These are phyloP conservation scores for Ceryle rudis DNA, from an alignment of 2,797 vertebrate species.

Conservation along the genomic window DNA sequence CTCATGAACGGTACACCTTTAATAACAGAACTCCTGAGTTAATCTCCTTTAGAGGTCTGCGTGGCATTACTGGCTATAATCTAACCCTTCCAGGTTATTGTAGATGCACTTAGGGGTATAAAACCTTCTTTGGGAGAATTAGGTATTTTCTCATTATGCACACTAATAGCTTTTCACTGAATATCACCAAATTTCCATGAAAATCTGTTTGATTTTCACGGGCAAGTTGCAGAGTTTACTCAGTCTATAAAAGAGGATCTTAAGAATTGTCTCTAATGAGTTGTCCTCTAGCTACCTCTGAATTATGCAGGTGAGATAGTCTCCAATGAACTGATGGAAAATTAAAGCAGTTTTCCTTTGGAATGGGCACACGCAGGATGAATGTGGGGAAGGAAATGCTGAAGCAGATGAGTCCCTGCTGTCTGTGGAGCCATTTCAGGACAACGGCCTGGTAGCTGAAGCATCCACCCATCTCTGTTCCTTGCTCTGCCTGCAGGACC, in stretches of 20 bases:
- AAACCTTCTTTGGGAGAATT: slow-evolving; percentile 84
- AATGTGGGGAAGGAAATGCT: neutral
- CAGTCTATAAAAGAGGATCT: neutral
- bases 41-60: slow-evolving; percentile 82
- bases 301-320: neutral
- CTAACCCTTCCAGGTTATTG: slow-evolving; percentile 78
- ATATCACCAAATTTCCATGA: slow-evolving; percentile 76
- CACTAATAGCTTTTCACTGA: slow-evolving; percentile 76
- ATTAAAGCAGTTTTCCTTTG: neutral
- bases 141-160: slow-evolving; percentile 83
- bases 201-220: slow-evolving; percentile 78
- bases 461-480: neutral
- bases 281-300: neutral
- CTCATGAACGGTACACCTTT: slow-evolving; percentile 66
- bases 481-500: neutral
- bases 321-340: neutral
- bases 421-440: neutral
- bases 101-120: slow-evolving; percentile 70
- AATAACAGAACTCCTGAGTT: slow-evolving; percentile 68
- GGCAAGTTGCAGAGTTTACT: neutral
- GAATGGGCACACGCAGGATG: neutral
- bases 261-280: neutral
- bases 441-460: accelerated
- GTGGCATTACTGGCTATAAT: slow-evolving; percentile 77
- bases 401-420: neutral